A percentile compares a stretch with the other conserved stretches of the same genome.
These are phyloP conservation scores for Urocolius indicus DNA, from an alignment of 2,113 vertebrate genomes.

Conservation along the genomic window DNA sequence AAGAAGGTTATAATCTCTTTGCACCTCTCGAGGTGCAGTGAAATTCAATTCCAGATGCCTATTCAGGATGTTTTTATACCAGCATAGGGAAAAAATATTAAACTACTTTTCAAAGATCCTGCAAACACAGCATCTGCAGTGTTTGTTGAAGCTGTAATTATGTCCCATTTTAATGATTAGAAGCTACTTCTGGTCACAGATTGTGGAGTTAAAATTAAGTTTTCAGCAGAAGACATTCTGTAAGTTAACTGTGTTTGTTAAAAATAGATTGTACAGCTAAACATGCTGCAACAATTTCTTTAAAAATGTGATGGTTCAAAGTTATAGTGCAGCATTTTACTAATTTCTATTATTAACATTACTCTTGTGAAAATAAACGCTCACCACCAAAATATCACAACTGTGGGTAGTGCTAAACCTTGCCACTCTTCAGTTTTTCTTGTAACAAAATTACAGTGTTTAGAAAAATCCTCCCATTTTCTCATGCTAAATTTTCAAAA, in stretches of 20 bases:
- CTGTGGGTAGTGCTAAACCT: background rate
- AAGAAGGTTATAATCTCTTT: background rate
- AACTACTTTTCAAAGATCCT: background rate
- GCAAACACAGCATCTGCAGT: background rate
- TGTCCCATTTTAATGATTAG: background rate
- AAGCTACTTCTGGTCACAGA: background rate
- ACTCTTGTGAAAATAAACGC: background rate
- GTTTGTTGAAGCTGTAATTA: background rate
- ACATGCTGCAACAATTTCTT: background rate
- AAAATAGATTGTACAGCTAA: background rate
- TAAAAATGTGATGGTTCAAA: background rate
- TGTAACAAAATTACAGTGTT: background rate
- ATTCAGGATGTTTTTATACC: background rate
- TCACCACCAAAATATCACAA: background rate
- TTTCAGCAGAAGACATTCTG: background rate
- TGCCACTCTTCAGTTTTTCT: background rate
- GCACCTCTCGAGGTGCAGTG: background rate
- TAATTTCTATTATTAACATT: background rate
- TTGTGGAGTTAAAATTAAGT: background rate
- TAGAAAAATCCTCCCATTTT: background rate
- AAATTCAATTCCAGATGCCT: slow-evolving; percentile 1
- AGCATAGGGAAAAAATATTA: background rate
- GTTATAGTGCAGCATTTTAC: background rate
- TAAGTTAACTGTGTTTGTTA: background rate
- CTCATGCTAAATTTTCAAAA: background rate